Conservation (phyloP, 2,888 invertebrate genomes). For the Aporophyla lueneburgensis region DNA sequence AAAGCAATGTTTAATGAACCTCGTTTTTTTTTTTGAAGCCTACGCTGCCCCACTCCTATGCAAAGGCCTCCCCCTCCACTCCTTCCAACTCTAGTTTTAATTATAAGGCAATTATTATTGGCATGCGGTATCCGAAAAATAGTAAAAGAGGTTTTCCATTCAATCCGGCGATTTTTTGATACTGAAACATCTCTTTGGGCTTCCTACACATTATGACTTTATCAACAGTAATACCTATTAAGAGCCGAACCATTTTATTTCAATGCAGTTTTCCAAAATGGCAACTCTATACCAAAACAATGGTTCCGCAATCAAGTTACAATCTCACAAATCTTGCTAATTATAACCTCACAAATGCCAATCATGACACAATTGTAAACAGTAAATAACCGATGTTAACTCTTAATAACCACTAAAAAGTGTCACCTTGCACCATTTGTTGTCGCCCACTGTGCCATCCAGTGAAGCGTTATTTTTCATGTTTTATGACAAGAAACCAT, state of each 20-base stretch:
- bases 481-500: slow-evolving; percentile 75
- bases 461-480: slow-evolving; percentile 72
- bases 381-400: slow-evolving; percentile 45
- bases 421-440: slow-evolving; percentile 63
- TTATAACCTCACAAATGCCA: slow-evolving; percentile 17
- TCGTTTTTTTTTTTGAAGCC: no score
- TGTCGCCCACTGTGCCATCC: slow-evolving; percentile 59
- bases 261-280: neutral
- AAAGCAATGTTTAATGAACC: no score
- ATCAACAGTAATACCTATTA: neutral
- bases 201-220: neutral
- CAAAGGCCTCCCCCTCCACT: no score
- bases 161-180: no score
- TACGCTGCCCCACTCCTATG: no score
- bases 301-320: neutral
- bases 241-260: neutral
- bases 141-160: no score
- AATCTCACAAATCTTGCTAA: slow-evolving; percentile 9
- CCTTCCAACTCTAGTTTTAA: neutral
- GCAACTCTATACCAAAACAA: neutral
- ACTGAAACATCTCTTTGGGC: no score
- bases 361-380: slow-evolving; percentile 24
- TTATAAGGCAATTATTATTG: neutral
- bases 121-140: neutral
- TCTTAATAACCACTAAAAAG: slow-evolving; percentile 51